Evolutionary conservation across 2,888 invertebrate species (phyloP), one percentile per base, ranked within the genome.

Genomic region (Anarsia innoxiella): DNA sequence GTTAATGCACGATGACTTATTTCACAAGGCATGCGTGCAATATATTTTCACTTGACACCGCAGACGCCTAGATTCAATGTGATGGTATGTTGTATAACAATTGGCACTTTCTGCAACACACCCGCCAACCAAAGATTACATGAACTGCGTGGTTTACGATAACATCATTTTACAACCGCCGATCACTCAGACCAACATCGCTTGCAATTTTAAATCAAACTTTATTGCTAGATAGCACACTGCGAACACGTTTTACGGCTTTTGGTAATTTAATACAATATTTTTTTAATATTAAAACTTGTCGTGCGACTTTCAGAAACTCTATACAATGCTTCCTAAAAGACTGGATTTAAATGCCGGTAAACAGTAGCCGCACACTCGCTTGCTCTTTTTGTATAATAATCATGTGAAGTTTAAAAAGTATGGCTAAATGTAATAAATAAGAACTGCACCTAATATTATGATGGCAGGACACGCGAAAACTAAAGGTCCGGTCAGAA

Each of bases 81-180:
- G 54, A 56, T 47, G 45, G 47, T 56, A 61, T 64, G 59, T 57
- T 33, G 25, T 32, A 57, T 62, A 63, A 64, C 53, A 51, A 47
- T 33, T 47, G 39, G 43, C 49, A 49, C 38, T 54, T 54, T 59
- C 42, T 53, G 54, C 60, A 55, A 51, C 48, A 42, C 25, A 23
- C 16, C 14, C 25, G 28, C 13, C n/a, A n/a, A 34, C 34, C 39
- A 38, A 35, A n/a, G 26, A 35, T 51, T 49, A 45, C 49, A 46
- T 49, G 47, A 48, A 41, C 39, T 10, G 23, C 5, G n/a, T n/a
- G n/a, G 23, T 37, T 37, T 37, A 31, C 37, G 30, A 41, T 35
- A 32, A 31, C 33, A 10, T 14, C 23, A 10, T 16, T 16, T 10
- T 14, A 14, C 8, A 29, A 25, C 14, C 15, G 13, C 15, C 14